phyloP scores from a whole-genome alignment of 2,113 vertebrate species.

The Anolis carolinensis region DNA sequence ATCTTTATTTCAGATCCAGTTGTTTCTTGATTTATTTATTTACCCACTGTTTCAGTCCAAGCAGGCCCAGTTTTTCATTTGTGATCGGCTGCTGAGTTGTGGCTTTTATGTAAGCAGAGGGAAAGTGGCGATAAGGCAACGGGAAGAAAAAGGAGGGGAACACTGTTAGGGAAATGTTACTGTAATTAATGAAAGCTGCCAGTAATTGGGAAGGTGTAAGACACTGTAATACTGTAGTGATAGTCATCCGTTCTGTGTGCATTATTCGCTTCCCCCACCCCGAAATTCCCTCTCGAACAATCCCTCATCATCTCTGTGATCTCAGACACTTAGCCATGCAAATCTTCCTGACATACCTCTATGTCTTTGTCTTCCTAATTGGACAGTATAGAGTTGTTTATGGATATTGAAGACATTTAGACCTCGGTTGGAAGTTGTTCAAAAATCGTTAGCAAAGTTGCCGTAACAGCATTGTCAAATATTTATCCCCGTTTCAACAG shows the following conservation, averaged over 20 bases:
- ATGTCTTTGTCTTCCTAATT: slow-evolving; percentile 99
- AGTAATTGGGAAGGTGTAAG: slow-evolving; percentile 96
- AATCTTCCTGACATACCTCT: slow-evolving; percentile 96
- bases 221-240: slow-evolving; percentile 92
- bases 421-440: slow-evolving; percentile 94
- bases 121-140: slow-evolving; percentile 79
- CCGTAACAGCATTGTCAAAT: slow-evolving; percentile 89
- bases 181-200: slow-evolving; percentile 98
- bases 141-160: slow-evolving; percentile 59
- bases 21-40: slow-evolving; percentile 42
- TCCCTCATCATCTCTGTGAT: slow-evolving; percentile 88
- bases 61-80: slow-evolving; percentile 81
- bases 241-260: slow-evolving; percentile 92
- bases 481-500: slow-evolving; percentile 74
- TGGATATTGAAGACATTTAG: slow-evolving; percentile 97
- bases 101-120: slow-evolving; percentile 80
- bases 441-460: slow-evolving; percentile 96
- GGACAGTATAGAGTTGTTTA: slow-evolving; percentile 98
- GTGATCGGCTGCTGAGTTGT: slow-evolving; percentile 80
- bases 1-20: slow-evolving; percentile 54
- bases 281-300: slow-evolving; percentile 63
- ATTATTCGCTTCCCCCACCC: slow-evolving; percentile 69
- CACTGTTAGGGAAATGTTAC: slow-evolving; percentile 83
- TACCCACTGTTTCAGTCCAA: slow-evolving; percentile 63
- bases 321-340: slow-evolving; percentile 97